A percentile compares a stretch with the other conserved stretches of the same genome.
Evolutionary conservation across 2,113 vertebrate species (phyloP).

Genomic region (Tragelaphus buxtoni): DNA sequence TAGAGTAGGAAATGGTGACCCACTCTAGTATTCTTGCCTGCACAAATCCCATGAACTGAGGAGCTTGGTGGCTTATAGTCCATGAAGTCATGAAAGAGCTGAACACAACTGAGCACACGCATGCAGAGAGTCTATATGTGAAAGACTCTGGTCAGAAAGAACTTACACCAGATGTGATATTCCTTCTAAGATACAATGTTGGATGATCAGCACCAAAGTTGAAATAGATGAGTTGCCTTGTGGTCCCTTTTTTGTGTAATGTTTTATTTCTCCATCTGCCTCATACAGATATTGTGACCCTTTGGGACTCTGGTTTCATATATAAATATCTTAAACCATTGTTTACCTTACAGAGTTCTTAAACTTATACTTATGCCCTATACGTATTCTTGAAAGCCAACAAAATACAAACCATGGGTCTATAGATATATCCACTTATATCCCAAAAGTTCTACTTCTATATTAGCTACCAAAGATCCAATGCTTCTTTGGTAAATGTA

Average conservation of each 20-base stretch:
- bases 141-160: not conserved
- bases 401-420: not conserved
- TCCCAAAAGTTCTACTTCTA: not conserved
- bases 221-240: not conserved
- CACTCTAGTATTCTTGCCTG: not conserved
- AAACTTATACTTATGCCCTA: not conserved
- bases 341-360: not conserved
- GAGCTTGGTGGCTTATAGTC: not conserved
- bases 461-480: not conserved
- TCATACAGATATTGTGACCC: not conserved
- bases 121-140: not conserved
- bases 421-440: not conserved
- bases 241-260: not conserved
- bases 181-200: not conserved
- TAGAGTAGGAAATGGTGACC: not conserved
- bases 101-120: rapidly evolving
- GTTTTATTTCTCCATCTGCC: not conserved
- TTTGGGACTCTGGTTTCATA: not conserved
- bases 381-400: not conserved
- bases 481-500: not conserved
- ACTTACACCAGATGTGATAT: not conserved
- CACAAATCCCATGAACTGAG: not conserved
- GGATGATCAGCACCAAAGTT: not conserved
- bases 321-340: not conserved
- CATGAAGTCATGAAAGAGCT: not conserved